Conservation (phyloP, 2,888 invertebrate genomes). For the Lithophane leautieri region DNA sequence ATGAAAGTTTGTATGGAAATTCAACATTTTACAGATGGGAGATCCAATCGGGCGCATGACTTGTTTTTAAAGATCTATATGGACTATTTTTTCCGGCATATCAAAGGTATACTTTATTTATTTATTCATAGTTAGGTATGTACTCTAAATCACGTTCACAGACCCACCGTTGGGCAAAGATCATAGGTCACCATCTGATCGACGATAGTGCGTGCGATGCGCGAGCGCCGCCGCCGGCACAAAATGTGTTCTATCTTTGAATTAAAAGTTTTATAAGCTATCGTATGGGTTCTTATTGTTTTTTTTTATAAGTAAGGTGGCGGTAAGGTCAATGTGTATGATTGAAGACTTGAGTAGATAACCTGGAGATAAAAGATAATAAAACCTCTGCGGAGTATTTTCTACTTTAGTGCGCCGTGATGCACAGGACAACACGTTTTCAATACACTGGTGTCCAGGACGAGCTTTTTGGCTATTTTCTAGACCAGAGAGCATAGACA, state of each 20-base stretch:
- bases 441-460: too few species aligned
- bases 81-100: neutral
- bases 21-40: neutral
- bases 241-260: slow-evolving; percentile 40
- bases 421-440: too few species aligned
- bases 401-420: neutral
- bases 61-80: neutral
- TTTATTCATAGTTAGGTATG: slow-evolving; percentile 41
- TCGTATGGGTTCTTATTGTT: slow-evolving; percentile 33
- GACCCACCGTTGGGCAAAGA: slow-evolving; percentile 51
- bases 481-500: too few species aligned
- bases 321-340: slow-evolving; percentile 38
- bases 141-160: slow-evolving; percentile 23
- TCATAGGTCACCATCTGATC: slow-evolving; percentile 60
- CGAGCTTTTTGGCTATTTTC: too few species aligned
- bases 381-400: slow-evolving; percentile 13
- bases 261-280: slow-evolving; percentile 52
- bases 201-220: slow-evolving; percentile 53
- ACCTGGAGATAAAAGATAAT: slow-evolving; percentile 19
- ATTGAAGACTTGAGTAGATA: slow-evolving; percentile 40
- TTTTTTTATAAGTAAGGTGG: slow-evolving; percentile 42
- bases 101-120: slow-evolving; percentile 20
- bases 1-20: neutral
- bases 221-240: slow-evolving; percentile 58
- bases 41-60: neutral